A percentile compares a stretch with the other conserved stretches of the same genome.
phyloP scores from a whole-genome alignment of 2,797 vertebrate genomes.

The Hemitrygon akajei region DNA sequence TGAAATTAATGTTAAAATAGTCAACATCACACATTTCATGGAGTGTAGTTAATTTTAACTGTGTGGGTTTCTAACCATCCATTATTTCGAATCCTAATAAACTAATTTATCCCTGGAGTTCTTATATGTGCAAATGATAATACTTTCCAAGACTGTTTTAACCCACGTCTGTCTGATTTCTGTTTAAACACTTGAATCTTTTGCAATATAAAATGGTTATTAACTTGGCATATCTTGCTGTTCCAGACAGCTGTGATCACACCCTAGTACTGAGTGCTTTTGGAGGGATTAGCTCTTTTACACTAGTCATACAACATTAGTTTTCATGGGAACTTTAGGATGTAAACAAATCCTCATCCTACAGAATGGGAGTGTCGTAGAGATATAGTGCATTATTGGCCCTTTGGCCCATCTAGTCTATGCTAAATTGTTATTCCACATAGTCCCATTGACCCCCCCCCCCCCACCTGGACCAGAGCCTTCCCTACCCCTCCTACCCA shows the following conservation, averaged over 20 bases:
- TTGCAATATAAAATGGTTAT: conserved; percentile 6
- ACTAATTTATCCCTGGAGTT: background rate
- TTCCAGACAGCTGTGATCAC: conserved; percentile 12
- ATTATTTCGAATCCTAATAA: background rate
- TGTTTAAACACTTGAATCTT: background rate
- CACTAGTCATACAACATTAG: background rate
- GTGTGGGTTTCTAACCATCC: background rate
- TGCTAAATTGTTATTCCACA: too few species aligned
- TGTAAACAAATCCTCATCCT: background rate
- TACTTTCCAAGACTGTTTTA: background rate
- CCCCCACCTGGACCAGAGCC: too few species aligned
- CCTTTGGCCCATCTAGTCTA: too few species aligned
- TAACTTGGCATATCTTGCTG: conserved; percentile 12
- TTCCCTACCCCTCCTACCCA: too few species aligned
- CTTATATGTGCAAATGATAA: background rate
- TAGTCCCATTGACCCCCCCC: too few species aligned
- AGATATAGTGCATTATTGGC: too few species aligned
- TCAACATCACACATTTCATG: background rate
- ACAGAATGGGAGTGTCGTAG: background rate
- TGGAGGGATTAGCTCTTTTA: conserved; percentile 18
- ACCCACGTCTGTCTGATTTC: conserved; percentile 9
- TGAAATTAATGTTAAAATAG: background rate
- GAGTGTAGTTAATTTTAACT: background rate
- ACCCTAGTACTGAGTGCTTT: background rate
- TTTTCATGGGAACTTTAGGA: conserved; percentile 16